These are phyloP conservation scores for Denticeps clupeoides DNA, from an alignment of 2,797 vertebrate genomes.

Conservation along the genomic window DNA sequence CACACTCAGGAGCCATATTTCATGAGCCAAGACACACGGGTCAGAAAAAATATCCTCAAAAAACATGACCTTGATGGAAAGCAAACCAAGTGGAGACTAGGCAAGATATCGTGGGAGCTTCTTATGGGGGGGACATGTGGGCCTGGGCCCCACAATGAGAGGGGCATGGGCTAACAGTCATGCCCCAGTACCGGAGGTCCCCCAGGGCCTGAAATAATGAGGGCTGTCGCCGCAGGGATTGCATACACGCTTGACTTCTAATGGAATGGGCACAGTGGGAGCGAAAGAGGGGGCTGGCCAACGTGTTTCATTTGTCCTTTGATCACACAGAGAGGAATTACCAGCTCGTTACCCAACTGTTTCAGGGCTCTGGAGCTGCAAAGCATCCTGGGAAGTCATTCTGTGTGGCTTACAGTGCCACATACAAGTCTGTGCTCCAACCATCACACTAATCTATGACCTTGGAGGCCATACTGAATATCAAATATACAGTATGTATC, in stretches of 20 bases:
- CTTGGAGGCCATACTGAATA: no score
- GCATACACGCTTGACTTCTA: slow-evolving; percentile 36
- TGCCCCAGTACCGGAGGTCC: slow-evolving; percentile 26
- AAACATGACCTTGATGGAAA: no score
- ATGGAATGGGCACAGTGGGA: slow-evolving; percentile 14
- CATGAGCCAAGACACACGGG: no score
- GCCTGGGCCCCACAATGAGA: background rate
- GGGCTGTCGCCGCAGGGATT: slow-evolving; percentile 31
- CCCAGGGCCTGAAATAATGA: slow-evolving; percentile 39
- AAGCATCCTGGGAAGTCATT: slow-evolving; percentile 35
- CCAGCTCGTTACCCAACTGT: slow-evolving; percentile 40
- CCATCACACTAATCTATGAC: no score
- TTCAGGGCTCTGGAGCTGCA: slow-evolving; percentile 30
- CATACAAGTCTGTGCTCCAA: background rate
- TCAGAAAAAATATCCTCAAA: no score
- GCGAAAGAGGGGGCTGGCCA: slow-evolving; percentile 15
- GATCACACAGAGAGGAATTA: slow-evolving; percentile 53
- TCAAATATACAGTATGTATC: no score
- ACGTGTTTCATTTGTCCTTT: slow-evolving; percentile 39
- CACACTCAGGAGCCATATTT: no score
- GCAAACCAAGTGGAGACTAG: no score
- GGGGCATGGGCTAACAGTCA: slow-evolving; percentile 14
- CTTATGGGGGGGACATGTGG: no score
- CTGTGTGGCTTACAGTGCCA: slow-evolving; percentile 19
- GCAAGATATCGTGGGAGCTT: no score